phyloP scores from a whole-genome alignment of 2,888 invertebrate species.

The Geotrupes spiniger region DNA sequence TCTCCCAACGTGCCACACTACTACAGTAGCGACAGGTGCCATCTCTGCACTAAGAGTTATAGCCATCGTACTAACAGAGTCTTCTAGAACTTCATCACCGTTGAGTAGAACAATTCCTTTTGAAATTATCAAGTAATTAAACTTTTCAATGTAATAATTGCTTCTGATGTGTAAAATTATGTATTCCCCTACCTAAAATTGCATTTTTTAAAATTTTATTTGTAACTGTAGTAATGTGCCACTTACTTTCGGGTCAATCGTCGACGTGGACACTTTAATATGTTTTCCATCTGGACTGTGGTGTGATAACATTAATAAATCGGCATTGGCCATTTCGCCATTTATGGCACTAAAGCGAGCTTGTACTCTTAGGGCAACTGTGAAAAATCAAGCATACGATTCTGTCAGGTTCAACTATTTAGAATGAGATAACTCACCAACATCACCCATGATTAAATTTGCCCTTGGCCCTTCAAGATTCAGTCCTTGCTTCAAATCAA shows the following conservation, averaged over 20 bases:
- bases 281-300: slow-evolving; percentile 80
- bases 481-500: slow-evolving; percentile 71
- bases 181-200: slow-evolving; percentile 80
- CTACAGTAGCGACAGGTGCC: slow-evolving; percentile 88
- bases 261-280: slow-evolving; percentile 82
- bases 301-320: slow-evolving; percentile 72
- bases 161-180: slow-evolving; percentile 91
- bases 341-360: slow-evolving; percentile 69
- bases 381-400: not conserved
- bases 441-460: slow-evolving; percentile 34
- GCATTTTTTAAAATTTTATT: slow-evolving; percentile 19
- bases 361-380: slow-evolving; percentile 50
- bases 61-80: slow-evolving; percentile 74
- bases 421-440: slow-evolving; percentile 31
- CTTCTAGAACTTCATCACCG: slow-evolving; percentile 81
- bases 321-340: slow-evolving; percentile 65
- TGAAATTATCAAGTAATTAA: slow-evolving; percentile 89
- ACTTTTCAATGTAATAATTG: slow-evolving; percentile 84
- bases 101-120: slow-evolving; percentile 86
- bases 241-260: slow-evolving; percentile 68
- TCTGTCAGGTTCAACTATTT: not conserved
- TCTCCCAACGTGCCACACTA: slow-evolving; percentile 82
- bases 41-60: slow-evolving; percentile 81
- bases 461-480: slow-evolving; percentile 44
- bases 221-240: too few species aligned